These are phyloP conservation scores for Mellivora capensis DNA, from an alignment of 2,113 vertebrate species.

Conservation along the genomic window DNA sequence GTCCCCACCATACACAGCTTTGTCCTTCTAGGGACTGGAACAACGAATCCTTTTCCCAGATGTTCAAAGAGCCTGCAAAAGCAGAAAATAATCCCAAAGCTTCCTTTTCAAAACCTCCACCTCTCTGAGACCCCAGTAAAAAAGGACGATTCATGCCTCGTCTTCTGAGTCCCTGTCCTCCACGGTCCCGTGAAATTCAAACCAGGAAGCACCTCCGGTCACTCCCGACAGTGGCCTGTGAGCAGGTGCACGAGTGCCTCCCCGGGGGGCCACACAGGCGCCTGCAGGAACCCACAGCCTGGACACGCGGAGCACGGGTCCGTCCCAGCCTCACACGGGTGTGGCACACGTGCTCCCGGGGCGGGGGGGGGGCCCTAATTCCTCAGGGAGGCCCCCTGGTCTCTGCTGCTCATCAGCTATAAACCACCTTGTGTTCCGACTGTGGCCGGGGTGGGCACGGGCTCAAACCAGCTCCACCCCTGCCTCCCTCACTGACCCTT, in stretches of 20 bases:
- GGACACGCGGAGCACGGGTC: accelerated
- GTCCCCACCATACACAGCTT: not conserved
- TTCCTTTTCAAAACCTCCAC: not conserved
- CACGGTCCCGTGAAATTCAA: not conserved
- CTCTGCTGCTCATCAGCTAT: not conserved
- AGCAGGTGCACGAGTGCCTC: not conserved
- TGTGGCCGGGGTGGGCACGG: accelerated
- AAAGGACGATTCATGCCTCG: not conserved
- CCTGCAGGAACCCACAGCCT: not conserved
- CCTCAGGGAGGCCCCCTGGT: not conserved
- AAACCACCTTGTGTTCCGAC: not conserved
- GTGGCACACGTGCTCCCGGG: not conserved
- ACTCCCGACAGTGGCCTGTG: not conserved
- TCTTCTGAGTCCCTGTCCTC: not conserved
- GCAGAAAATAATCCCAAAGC: not conserved
- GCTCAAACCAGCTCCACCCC: no score
- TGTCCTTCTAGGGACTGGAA: not conserved
- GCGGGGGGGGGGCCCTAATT: not conserved
- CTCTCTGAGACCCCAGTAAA: not conserved
- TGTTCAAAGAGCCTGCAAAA: not conserved
- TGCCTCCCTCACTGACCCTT: not conserved
- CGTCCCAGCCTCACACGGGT: accelerated
- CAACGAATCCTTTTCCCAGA: not conserved
- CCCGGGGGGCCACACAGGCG: accelerated
- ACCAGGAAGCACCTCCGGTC: not conserved